Percentiles rank a stretch among this genome's conserved stretches.
phyloP scores from a whole-genome alignment of 2,888 invertebrate species.

The Drosophila hawaiiensis region DNA sequence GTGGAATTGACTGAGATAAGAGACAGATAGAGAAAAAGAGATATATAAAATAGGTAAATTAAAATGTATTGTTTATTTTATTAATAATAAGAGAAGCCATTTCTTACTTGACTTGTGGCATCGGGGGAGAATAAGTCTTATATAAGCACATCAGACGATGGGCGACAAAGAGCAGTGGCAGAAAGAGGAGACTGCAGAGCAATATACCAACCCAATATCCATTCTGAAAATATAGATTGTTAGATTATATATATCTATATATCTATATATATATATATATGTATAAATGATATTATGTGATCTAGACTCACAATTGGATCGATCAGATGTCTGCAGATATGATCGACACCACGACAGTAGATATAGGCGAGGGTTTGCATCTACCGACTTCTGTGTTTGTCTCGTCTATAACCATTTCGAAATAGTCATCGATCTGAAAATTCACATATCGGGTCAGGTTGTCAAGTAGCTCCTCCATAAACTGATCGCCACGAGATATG shows the following conservation, averaged over 20 bases:
- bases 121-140: slow-evolving; percentile 93
- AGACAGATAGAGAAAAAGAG: too few species aligned
- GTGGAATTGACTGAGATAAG: neutral
- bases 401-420: slow-evolving; percentile 22
- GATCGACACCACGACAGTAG: slow-evolving; percentile 30
- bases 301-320: slow-evolving; percentile 51
- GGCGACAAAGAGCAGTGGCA: slow-evolving; percentile 92
- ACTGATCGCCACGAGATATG: slow-evolving; percentile 21
- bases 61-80: neutral
- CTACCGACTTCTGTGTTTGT: slow-evolving; percentile 28
- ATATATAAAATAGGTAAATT: neutral
- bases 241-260: neutral
- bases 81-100: neutral
- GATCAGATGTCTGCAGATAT: slow-evolving; percentile 40
- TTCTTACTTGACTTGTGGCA: slow-evolving; percentile 82
- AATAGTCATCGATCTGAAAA: slow-evolving; percentile 5
- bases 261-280: neutral
- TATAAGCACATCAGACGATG: slow-evolving; percentile 93
- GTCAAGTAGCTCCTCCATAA: slow-evolving; percentile 8
- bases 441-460: slow-evolving; percentile 28
- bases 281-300: neutral
- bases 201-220: slow-evolving; percentile 96
- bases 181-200: slow-evolving; percentile 92
- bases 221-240: slow-evolving; percentile 87
- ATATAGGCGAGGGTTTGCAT: slow-evolving; percentile 44